These are phyloP conservation scores for Macaria liturata DNA, from an alignment of 2,888 invertebrate species.

Conservation along the genomic window DNA sequence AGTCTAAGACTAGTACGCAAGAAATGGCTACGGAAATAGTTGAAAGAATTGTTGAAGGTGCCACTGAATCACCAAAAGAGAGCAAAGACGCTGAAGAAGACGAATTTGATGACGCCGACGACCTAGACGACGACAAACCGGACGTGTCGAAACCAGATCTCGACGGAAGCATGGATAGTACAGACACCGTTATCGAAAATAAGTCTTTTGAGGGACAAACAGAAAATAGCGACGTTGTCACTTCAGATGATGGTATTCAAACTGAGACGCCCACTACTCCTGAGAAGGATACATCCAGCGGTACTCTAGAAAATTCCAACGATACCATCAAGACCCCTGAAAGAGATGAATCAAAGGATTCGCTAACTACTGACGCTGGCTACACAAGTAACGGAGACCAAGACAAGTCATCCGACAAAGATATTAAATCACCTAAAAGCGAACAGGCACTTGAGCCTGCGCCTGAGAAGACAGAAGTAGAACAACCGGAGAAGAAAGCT, in stretches of 20 bases:
- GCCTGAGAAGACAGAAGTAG: background rate
- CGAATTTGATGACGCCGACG: constrained; percentile 18
- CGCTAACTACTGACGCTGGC: constrained; percentile 53
- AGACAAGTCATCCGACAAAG: constrained; percentile 30
- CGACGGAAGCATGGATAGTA: constrained; percentile 66
- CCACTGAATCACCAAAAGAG: constrained; percentile 11
- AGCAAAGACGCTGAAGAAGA: constrained; percentile 2
- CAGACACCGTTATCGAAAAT: constrained; percentile 69
- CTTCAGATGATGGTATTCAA: constrained; percentile 30
- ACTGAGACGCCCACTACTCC: constrained; percentile 36
- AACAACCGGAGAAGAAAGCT: constrained; percentile 5
- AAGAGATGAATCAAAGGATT: constrained; percentile 56
- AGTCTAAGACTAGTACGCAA: background rate
- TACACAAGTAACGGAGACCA: constrained; percentile 46
- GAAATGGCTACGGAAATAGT: background rate
- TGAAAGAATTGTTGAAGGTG: background rate
- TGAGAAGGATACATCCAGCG: constrained; percentile 44
- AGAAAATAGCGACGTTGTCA: constrained; percentile 35
- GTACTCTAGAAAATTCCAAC: constrained; percentile 46
- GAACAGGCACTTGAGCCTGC: constrained; percentile 6
- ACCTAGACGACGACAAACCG: constrained; percentile 37
- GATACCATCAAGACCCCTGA: constrained; percentile 50
- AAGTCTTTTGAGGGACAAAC: constrained; percentile 52
- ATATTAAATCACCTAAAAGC: constrained; percentile 4
- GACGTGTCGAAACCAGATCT: constrained; percentile 60